Base-by-base conservation (phyloP, 1,140 invertebrate genomes). In the Drosophila bipectinata region DNA sequence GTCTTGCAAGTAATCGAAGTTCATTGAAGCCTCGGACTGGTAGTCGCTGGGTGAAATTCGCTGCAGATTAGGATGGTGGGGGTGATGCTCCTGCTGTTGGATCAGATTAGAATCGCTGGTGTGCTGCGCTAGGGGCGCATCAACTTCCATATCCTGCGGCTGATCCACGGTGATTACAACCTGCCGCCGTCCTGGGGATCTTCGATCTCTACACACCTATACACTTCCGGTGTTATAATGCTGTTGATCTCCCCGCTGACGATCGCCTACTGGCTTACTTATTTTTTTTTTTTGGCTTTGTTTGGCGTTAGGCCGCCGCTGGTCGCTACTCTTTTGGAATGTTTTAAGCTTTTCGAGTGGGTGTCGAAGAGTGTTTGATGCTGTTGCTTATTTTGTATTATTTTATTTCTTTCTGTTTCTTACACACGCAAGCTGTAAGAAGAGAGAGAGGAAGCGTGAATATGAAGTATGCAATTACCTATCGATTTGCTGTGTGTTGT, bases 71-170 rank as follows among this genome's bases (percentile, higher is more conserved):
- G 3, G 0, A 15, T 21, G 15, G 18, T 18, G 44, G 0, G 15
- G 44, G 2, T 24, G 44, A 6, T 21, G 44, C 44, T 47, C 18
- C 2, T 45, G 72, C 49, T 58, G 60, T 28, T 58, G 55, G 24
- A 34, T 39, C 4, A 39, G 52, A 69, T 69, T 44, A 45, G 37
- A 77, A 34, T 67, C 69, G 55, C 58, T 77, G 56, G 52, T 51
- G 15, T 83, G 76, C 77, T 76, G 84, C 67, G 74, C 76, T 57
- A 73, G 37, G 26, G 87, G 71, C 72, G 87, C 69, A 83, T 91
- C 90, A 82, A 91, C 90, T 39, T 91, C 90, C 90, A 91, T 91
- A 58, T 89, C 89, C 80, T 90, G 79, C 72, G 66, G 71, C 74
- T 81, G 79, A 72, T 89, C 83, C 77, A 91, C 79, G 51, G 78